Evolutionary conservation across 1,140 invertebrate species (phyloP), one percentile per base, ranked within the genome.

Genomic region (Listronotus bonariensis): DNA sequence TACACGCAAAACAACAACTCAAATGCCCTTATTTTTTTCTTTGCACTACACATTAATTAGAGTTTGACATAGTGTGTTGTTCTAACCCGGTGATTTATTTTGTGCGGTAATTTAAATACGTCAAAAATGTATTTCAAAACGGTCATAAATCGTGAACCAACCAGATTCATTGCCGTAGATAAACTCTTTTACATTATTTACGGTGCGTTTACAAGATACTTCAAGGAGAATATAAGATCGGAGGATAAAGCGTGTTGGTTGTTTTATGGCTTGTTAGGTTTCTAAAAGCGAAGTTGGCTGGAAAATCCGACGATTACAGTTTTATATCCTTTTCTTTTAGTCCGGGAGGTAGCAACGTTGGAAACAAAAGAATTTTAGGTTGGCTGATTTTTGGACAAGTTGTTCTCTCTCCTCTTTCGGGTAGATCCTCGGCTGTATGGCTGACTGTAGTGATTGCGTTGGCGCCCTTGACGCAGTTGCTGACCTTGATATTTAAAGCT

Each of bases 151-250:
- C 60, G 12, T 32, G 34, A 38, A 12, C 9, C 46, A 48, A 59
- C 60, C 60, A 62, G 60, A 62, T 62, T 62, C 51, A 62, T 53
- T 62, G 60, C 51, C 60, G 10, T 11, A 53, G 60, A 62, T 62
- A 62, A 62, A 62, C 36, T 60, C 45, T 62, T 54, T 62, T 54
- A 43, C 49, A 43, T 62, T 34, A 43, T 53, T 53, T 45, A 45
- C 48, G 31, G 15, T 17, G 60, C 26, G 49, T 54, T 62, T 62
- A 62, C 60, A 62, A 62, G 60, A 45, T 62, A 55, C 51, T 54
- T 62, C 40, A 43, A 52, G 51, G 51, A 40, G 48, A 61, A 48
- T 48, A 52, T 17, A 17, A 40, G 51, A 62, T 62, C 36, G n/a
- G 18, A 53, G 49, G 17, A 62, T 45, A 54, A 54, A 54, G 17